Evolutionary conservation across 2,797 vertebrate species (phyloP).

Genomic region (Microctenopoma steveboyesi): DNA sequence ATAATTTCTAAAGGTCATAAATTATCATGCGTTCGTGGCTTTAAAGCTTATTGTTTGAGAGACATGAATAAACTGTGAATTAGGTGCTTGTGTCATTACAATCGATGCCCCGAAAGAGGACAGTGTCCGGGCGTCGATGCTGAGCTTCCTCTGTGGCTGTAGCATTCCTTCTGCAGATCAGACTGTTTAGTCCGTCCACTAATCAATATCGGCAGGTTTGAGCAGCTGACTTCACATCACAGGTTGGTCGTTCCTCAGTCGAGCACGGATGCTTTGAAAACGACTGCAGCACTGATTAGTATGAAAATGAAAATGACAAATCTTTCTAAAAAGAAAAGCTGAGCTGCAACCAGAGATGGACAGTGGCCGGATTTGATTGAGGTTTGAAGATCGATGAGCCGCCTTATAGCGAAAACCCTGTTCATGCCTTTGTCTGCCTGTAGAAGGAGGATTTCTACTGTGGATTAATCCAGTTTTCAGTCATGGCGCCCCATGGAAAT

Average conservation of each 20-base stretch:
- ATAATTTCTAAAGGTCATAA: background rate
- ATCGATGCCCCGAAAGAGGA: slow-evolving; percentile 12
- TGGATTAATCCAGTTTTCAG: too few relatives aligned
- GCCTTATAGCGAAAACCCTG: too few relatives aligned
- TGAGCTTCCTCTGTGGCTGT: background rate
- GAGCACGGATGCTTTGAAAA: too few relatives aligned
- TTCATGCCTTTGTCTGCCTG: too few relatives aligned
- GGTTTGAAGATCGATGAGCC: background rate
- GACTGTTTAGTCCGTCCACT: too few relatives aligned
- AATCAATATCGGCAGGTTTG: too few relatives aligned
- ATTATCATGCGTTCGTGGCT: background rate
- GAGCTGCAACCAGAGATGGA: background rate
- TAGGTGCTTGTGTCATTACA: background rate
- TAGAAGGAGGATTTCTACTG: too few relatives aligned
- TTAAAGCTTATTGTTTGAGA: background rate
- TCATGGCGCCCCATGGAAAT: too few relatives aligned
- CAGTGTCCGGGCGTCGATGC: background rate
- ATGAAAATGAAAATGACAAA: background rate
- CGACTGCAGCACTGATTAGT: background rate
- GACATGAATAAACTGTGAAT: slow-evolving; percentile 11
- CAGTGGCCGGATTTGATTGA: background rate
- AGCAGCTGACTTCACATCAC: too few relatives aligned
- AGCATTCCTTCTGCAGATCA: background rate
- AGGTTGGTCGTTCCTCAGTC: too few relatives aligned
- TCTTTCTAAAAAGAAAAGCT: slow-evolving; percentile 6